Percentiles rank a stretch among this genome's conserved stretches.
Evolutionary conservation across 1,140 invertebrate genomes (phyloP).

Genomic region (Brachionus asplanchnoidis): DNA sequence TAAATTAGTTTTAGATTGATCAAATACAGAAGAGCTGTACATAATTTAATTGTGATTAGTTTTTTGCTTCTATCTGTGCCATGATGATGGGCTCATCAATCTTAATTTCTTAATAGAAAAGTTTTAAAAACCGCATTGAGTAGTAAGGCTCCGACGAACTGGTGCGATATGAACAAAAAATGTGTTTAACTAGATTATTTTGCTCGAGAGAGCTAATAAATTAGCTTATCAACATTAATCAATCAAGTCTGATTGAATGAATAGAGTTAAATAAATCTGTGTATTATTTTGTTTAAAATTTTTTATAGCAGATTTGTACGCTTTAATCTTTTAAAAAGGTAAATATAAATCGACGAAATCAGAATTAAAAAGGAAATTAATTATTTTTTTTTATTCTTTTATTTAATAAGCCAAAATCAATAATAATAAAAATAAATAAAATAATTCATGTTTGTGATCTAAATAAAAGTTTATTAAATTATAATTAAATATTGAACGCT

Average conservation of each 20-base stretch:
- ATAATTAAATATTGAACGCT: background rate
- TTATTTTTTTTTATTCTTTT: background rate
- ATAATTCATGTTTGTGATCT: background rate
- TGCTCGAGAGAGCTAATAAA: background rate
- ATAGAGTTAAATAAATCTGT: background rate
- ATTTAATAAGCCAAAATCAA: background rate
- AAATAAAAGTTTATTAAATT: background rate
- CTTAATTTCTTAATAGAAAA: background rate
- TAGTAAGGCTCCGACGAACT: background rate
- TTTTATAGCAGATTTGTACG: background rate
- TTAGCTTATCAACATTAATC: background rate
- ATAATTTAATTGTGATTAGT: background rate
- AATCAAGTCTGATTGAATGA: background rate
- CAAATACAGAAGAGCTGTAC: background rate
- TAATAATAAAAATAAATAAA: background rate
- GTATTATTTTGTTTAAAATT: background rate
- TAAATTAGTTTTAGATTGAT: background rate
- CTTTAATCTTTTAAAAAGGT: background rate
- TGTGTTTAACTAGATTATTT: background rate
- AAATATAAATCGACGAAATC: background rate
- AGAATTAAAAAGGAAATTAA: background rate
- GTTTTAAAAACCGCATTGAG: background rate
- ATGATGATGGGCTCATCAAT: background rate
- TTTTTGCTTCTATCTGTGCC: background rate
- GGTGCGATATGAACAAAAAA: background rate